Evolutionary conservation across 2,113 vertebrate genomes (phyloP).

Genomic region (Tautogolabrus adspersus): DNA sequence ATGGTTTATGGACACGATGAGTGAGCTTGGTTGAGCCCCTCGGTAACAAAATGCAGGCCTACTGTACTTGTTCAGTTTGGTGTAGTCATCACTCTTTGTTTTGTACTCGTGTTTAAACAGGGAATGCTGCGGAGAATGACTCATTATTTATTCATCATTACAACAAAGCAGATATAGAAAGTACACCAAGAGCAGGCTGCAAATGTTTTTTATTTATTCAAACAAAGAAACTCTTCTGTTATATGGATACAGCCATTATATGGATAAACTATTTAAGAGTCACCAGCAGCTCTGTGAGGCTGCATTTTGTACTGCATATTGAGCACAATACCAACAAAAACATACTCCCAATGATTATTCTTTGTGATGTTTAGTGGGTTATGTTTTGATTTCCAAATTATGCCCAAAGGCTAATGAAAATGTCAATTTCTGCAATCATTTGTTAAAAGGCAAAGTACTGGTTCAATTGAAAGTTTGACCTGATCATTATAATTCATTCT

Average conservation of each 20-base stretch:
- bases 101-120: constrained; percentile 36
- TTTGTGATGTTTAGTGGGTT: no score
- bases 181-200: background rate
- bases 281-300: no score
- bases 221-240: constrained; percentile 8
- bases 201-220: constrained; percentile 18
- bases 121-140: constrained; percentile 32
- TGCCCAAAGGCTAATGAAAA: no score
- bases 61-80: constrained; percentile 20
- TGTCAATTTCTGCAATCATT: no score
- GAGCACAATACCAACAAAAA: no score
- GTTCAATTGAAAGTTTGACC: no score
- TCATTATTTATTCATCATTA: constrained; percentile 29
- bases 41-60: constrained; percentile 55
- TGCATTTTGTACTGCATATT: background rate
- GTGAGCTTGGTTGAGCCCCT: constrained; percentile 43
- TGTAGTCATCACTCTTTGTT: constrained; percentile 51
- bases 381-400: no score
- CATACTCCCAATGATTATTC: no score
- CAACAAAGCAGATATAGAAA: constrained; percentile 37
- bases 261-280: no score
- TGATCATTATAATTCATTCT: no score
- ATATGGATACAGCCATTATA: background rate
- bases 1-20: constrained; percentile 62
- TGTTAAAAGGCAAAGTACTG: no score